Percentiles rank a stretch among this genome's conserved stretches.
Conservation (phyloP, 2,888 invertebrate species). For the Cryptocephalus primarius region DNA sequence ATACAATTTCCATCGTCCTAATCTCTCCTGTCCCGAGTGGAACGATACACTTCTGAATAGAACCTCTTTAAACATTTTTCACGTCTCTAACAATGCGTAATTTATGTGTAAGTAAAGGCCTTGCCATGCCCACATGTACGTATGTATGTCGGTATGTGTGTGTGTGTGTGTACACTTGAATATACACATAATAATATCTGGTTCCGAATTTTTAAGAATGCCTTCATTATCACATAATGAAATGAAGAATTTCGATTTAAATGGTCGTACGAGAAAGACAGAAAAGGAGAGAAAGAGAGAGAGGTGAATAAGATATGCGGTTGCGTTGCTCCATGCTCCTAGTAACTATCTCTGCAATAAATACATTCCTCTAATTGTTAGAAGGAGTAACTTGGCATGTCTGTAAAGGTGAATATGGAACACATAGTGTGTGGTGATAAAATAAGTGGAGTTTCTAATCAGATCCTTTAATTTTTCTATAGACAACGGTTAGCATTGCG, state of each 20-base stretch:
- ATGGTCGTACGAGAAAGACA: not conserved
- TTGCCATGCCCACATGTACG: not conserved
- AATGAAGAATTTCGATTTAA: constrained; percentile 12
- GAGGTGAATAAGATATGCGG: not conserved
- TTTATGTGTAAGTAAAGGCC: not conserved
- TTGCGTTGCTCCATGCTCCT: not conserved
- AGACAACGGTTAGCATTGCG: too few relatives aligned
- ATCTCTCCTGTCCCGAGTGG: too few relatives aligned
- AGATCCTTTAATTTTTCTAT: too few relatives aligned
- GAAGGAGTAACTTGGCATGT: not conserved
- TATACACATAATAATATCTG: constrained; percentile 1
- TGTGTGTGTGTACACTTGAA: not conserved
- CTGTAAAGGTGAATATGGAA: not conserved
- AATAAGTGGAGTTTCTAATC: too few relatives aligned
- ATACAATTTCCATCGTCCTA: too few relatives aligned
- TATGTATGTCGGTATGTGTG: not conserved
- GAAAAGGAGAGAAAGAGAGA: not conserved
- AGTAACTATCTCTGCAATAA: not conserved
- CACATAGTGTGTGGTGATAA: too few relatives aligned
- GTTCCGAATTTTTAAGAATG: constrained; percentile 11
- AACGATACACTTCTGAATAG: too few relatives aligned
- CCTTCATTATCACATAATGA: constrained; percentile 20
- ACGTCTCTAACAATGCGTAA: not conserved
- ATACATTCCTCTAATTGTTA: not conserved
- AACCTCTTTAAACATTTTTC: not conserved